Base-by-base conservation (phyloP, 53 echinoderm and acorn worm genomes). In the Paelopatides confundens region DNA sequence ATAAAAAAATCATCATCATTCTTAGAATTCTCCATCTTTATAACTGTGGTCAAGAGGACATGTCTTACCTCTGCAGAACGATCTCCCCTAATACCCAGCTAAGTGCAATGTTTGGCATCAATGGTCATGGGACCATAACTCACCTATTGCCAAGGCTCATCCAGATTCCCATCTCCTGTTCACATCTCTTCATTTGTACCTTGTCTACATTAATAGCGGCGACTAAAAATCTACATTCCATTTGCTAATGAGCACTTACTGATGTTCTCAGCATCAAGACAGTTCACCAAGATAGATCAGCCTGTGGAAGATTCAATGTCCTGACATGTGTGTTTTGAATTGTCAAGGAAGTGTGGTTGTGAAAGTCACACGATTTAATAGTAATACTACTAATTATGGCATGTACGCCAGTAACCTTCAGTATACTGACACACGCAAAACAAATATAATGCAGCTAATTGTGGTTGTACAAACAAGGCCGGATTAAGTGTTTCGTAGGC, bases 181-280 rank as follows among this genome's bases (percentile, higher is more conserved):
- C 43, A 40, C 74, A 74, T 74, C 28, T 74, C 35, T 67, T 67
- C 14, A 33, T 74, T 74, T 46, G 39, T 39, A 36, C 35, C 36
- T 70, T 26, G 23, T 70, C 74, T 40, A 74, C 74, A 74, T 46
- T 74, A 39, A 74, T 74, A 46, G 74, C 24, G 26, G 47, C 24
- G 39, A 74, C 39, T 74, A 33, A 39, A 74, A 74, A 74, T 46
- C 26, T 74, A 74, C 74, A 74, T 74, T 74, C 74, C 74, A 74
- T 74, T 74, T 74, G 74, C 74, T 74, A 74, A 74, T 74, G 74
- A 74, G 74, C 74, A 39, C 24, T 46, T 46, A 74, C 27, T 74
- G 43, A 74, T 40, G 39, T 39, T 74, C 6, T 21, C 58, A 58
- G 58, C 58, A 58, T 58, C 58, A 58, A 6, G 58, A 58, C 58